Evolutionary conservation across 1,140 invertebrate genomes (phyloP).

Genomic region (Drosophila kikkawai): DNA sequence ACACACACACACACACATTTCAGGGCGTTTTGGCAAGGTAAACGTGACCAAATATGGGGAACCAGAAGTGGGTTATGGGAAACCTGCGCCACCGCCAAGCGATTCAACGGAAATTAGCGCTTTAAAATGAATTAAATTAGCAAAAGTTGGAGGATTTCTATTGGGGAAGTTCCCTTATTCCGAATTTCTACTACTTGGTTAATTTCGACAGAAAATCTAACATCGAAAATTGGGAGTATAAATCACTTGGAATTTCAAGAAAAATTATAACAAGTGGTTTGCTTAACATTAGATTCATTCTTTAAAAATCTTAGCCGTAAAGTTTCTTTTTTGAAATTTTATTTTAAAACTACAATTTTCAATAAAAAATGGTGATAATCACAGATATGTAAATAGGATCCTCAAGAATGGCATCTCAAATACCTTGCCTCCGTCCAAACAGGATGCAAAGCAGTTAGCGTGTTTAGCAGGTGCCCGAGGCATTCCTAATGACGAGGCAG

Average conservation of each 20-base stretch:
- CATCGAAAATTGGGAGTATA: neutral
- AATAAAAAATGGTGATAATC: neutral
- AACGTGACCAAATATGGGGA: slow-evolving; percentile 77
- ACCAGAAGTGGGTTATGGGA: slow-evolving; percentile 38
- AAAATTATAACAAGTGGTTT: too few species aligned
- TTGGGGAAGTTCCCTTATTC: slow-evolving; percentile 3
- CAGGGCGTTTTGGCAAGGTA: slow-evolving; percentile 41
- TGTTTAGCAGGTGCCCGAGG: slow-evolving; percentile 47
- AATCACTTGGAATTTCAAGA: too few species aligned
- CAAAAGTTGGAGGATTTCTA: neutral
- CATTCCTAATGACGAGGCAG: slow-evolving; percentile 39
- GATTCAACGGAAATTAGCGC: slow-evolving; percentile 26
- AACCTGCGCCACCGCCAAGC: slow-evolving; percentile 4
- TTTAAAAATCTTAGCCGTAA: neutral
- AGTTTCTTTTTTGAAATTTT: neutral
- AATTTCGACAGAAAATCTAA: neutral
- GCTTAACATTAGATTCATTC: too few species aligned
- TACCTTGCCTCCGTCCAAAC: neutral
- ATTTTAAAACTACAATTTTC: neutral
- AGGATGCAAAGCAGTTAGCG: slow-evolving; percentile 45
- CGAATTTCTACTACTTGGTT: too few species aligned
- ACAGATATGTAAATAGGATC: slow-evolving; percentile 7
- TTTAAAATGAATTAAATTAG: slow-evolving; percentile 1
- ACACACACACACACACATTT: slow-evolving; percentile 10
- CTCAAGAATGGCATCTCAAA: neutral